Conservation (phyloP, 2,113 vertebrate species). For the Guaruba guarouba region DNA sequence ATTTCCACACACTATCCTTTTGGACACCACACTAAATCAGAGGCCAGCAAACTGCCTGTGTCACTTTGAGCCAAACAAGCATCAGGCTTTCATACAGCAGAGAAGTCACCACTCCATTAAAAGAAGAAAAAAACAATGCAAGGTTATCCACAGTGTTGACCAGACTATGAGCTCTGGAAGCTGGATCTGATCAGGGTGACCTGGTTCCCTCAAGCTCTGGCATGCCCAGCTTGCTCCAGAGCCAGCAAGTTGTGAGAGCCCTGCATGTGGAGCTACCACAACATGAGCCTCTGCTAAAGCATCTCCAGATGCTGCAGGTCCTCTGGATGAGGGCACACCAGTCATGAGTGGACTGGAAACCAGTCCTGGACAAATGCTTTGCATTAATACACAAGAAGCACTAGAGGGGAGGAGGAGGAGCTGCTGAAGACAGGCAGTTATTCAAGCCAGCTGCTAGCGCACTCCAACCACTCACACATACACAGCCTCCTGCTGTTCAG, state of each 20-base stretch:
- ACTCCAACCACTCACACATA: not conserved
- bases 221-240: not conserved
- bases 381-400: not conserved
- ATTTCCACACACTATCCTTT: not conserved
- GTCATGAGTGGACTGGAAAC: constrained; percentile 27
- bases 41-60: not conserved
- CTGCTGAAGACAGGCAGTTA: constrained; percentile 32
- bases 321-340: not conserved
- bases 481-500: not conserved
- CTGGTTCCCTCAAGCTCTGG: not conserved
- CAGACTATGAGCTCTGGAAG: not conserved
- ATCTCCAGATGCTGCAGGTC: not conserved
- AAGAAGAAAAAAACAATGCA: not conserved
- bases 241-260: rapidly evolving
- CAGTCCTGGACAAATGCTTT: constrained; percentile 11
- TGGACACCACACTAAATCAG: not conserved
- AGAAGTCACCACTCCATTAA: not conserved
- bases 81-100: not conserved
- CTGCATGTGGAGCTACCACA: not conserved
- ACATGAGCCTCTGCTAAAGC: rapidly evolving
- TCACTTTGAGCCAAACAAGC: not conserved
- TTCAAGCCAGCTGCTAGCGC: constrained; percentile 50
- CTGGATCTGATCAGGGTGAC: not conserved
- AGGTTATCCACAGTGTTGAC: not conserved
- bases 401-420: not conserved